Percentiles rank a stretch among this genome's conserved stretches.
Evolutionary conservation across 2,797 vertebrate species (phyloP).

Genomic region (Chelmon rostratus): DNA sequence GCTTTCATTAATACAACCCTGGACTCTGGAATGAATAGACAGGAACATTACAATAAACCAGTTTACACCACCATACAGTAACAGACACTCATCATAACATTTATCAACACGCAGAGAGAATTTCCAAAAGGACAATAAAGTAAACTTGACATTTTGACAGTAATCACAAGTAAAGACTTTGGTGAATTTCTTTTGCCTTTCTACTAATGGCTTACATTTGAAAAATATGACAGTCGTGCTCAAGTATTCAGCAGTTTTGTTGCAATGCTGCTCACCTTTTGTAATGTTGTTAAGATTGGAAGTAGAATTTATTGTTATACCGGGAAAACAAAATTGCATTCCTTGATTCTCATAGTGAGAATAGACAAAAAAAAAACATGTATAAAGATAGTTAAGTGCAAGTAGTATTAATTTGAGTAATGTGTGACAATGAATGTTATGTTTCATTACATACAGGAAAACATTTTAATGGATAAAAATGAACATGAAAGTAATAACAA

Average conservation of each 20-base stretch:
- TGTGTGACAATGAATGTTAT: not conserved
- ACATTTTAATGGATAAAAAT: not conserved
- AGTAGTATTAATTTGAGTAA: too few species aligned
- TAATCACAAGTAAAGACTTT: not conserved
- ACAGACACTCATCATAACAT: not conserved
- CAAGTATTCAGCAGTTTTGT: not conserved
- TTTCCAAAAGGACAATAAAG: too few species aligned
- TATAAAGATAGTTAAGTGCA: too few species aligned
- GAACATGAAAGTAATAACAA: not conserved
- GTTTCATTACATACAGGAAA: not conserved
- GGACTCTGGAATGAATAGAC: not conserved
- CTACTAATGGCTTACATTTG: not conserved
- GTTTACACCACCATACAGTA: not conserved
- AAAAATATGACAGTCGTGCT: not conserved
- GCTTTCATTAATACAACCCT: too few species aligned
- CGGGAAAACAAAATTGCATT: too few species aligned
- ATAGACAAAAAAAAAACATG: too few species aligned
- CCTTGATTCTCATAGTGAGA: too few species aligned
- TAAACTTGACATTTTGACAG: too few species aligned
- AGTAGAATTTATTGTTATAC: not conserved
- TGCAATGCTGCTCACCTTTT: not conserved
- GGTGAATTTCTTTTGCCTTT: not conserved
- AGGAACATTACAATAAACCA: not conserved
- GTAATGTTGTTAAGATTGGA: not conserved
- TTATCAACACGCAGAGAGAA: not conserved